Conservation (phyloP, 2,113 vertebrate genomes). For the Lynx canadensis region DNA sequence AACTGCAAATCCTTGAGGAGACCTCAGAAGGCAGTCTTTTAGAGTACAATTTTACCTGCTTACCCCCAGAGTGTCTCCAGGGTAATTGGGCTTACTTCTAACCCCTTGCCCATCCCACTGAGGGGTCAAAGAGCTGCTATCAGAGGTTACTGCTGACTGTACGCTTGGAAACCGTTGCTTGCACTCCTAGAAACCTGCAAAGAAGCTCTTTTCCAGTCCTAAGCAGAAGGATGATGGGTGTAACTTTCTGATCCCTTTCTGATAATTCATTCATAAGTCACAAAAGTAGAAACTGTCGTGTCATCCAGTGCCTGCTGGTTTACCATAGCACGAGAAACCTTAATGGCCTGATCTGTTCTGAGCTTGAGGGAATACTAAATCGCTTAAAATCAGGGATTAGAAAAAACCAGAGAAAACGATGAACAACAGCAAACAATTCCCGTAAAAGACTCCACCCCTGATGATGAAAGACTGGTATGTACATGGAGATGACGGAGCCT, state of each 20-base stretch:
- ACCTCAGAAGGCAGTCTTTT: neutral
- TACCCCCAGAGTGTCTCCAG: neutral
- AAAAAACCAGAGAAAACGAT: neutral
- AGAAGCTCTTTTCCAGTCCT: neutral
- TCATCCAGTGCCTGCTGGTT: neutral
- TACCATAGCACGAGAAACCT: neutral
- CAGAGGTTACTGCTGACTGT: too few species aligned
- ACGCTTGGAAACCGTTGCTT: neutral
- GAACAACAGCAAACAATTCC: neutral
- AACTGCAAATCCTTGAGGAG: neutral
- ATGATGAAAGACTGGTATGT: neutral
- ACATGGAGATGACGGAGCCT: neutral
- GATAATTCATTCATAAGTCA: neutral
- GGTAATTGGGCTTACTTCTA: neutral
- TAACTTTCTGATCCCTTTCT: neutral
- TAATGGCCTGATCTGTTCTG: neutral
- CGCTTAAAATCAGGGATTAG: neutral
- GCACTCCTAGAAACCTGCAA: neutral
- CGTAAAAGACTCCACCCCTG: neutral
- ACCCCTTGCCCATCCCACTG: neutral
- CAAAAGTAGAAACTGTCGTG: neutral
- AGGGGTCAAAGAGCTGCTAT: neutral
- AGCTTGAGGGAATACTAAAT: neutral
- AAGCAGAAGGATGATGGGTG: neutral
- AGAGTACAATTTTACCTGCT: neutral